Conservation (phyloP, 2,888 invertebrate species). For the Drosophila diplacantha region DNA sequence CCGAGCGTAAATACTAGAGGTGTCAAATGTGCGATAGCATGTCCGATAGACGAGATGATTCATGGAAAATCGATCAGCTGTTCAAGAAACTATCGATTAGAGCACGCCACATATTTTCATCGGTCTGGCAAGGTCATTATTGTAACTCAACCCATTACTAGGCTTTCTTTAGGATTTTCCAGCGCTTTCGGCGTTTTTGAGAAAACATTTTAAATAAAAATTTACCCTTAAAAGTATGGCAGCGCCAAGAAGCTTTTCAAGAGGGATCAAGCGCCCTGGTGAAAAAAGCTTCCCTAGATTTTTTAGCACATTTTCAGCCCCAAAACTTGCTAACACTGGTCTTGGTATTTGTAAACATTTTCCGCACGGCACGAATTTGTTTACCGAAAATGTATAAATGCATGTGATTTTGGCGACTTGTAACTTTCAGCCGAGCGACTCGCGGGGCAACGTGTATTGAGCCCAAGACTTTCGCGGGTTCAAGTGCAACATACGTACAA, state of each 20-base stretch:
- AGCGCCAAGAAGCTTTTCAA: neutral
- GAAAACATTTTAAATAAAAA: neutral
- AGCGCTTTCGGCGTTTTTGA: too few species aligned
- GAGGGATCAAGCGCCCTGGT: neutral
- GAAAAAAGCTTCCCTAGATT: neutral
- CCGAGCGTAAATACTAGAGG: constrained; percentile 32
- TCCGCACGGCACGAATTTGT: constrained; percentile 36
- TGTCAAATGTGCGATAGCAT: constrained; percentile 16
- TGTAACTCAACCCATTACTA: neutral
- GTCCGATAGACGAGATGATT: constrained; percentile 18
- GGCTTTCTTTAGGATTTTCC: rapidly evolving
- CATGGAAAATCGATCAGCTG: constrained; percentile 13
- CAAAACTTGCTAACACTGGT: neutral
- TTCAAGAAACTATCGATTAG: neutral
- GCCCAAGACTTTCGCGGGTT: constrained; percentile 18
- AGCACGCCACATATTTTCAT: neutral
- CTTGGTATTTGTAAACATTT: constrained; percentile 21
- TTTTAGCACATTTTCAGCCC: neutral
- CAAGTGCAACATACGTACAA: neutral
- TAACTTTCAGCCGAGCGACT: constrained; percentile 21
- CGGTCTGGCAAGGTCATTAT: neutral
- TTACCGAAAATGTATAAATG: constrained; percentile 29
- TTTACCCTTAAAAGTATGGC: neutral
- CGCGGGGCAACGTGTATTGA: constrained; percentile 5
- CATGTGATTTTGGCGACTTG: constrained; percentile 30